Evolutionary conservation across 2,888 invertebrate genomes (phyloP), one percentile per base, ranked within the genome.

Genomic region (Cecidostiba fungosa): DNA sequence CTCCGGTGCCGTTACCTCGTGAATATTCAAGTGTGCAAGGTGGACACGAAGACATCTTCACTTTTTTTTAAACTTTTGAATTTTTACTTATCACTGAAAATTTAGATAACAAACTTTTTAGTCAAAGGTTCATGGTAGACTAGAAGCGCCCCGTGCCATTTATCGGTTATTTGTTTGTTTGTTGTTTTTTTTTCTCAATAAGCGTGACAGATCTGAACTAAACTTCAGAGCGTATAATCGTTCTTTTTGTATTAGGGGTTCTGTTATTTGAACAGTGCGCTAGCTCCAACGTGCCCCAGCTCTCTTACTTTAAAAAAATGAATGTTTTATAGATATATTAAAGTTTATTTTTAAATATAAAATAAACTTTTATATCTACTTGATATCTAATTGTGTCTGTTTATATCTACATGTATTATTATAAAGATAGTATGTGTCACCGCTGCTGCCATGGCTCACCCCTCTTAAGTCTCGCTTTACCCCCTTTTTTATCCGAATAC

Each of bases 1-100:
- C 91, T 16, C 92, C 91, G 0, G 89, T 90, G 0, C 91, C 91
- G 81, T 88, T 82, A 2, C 91, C 91, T 78, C 82, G 87, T 5
- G 91, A 92, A 89, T 88, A 91, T 79, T 91, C 90, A 6, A 87
- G 54, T 1, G 87, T 88, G 36, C 91, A 91, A 1, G 89, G 87
- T 81, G 0, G 69, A 29, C 86, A 86, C 23, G 16, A 16, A 47
- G 47, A 6, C 84, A 82, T 84, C 59, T 82, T 74, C 10, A 16
- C 47, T 26, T 74, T 76, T 74, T 82, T 69, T 74, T 50, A 16
- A 19, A 59, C 43, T 62, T 43, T 47, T n/a, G n/a, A 62, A 43
- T 0, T 43, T 66, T 74, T 29, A 12, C n/a, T 82, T 47, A n/a
- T 77, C n/a, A 47, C 26, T 6, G 26, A 66, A n/a, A 83, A 80